Percentiles rank a stretch among this genome's conserved stretches.
Conservation (phyloP, 2,797 vertebrate species). For the Brotula barbata region DNA sequence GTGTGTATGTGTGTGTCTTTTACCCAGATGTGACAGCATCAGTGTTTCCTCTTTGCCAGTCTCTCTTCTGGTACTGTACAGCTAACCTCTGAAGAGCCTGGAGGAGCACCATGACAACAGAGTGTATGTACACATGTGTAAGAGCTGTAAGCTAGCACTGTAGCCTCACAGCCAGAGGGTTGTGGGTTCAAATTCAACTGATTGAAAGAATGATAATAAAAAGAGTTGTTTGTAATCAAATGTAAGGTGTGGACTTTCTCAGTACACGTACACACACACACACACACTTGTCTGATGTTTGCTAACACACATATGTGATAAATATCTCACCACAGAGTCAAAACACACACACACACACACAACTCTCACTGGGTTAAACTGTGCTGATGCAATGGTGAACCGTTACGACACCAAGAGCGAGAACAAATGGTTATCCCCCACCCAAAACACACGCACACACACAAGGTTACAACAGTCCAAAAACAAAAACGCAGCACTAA, state of each 20-base stretch:
- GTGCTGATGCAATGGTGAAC: too few species aligned
- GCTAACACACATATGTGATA: constrained; percentile 13
- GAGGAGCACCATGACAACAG: constrained; percentile 13
- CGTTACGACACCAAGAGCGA: too few species aligned
- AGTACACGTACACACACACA: not conserved
- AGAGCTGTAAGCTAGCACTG: too few species aligned
- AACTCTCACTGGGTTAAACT: not conserved
- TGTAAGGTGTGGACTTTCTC: too few species aligned
- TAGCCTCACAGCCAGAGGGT: too few species aligned
- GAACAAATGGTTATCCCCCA: too few species aligned
- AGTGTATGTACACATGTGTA: too few species aligned
- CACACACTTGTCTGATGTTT: constrained; percentile 1
- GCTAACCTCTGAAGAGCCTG: constrained; percentile 89
- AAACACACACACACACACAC: constrained; percentile 24
- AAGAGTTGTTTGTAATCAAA: too few species aligned
- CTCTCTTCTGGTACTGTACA: constrained; percentile 85
- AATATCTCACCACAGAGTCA: constrained; percentile 34
- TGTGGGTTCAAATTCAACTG: too few species aligned
- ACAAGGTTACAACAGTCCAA: not conserved
- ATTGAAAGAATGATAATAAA: too few species aligned
- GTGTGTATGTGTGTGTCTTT: not conserved
- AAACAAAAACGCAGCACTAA: constrained; percentile 28
- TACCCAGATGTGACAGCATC: constrained; percentile 70
- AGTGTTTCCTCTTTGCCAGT: constrained; percentile 82
- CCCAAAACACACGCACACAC: constrained; percentile 13